A percentile compares a stretch with the other conserved stretches of the same genome.
Evolutionary conservation across 2,113 vertebrate species (phyloP).

Genomic region (Serinus canaria): DNA sequence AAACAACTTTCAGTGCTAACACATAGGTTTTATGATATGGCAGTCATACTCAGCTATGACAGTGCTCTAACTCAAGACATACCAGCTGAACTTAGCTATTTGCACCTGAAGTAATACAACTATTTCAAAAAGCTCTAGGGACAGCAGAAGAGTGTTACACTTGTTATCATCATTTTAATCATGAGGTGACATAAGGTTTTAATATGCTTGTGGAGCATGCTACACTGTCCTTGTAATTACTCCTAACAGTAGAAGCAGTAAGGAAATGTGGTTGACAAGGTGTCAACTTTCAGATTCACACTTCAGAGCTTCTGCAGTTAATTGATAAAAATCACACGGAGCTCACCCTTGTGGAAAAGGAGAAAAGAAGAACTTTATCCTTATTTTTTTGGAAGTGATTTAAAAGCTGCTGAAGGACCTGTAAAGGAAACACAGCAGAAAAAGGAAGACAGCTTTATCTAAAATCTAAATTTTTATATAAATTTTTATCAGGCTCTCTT

Average conservation of each 20-base stretch:
- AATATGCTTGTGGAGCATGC: neutral
- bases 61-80: neutral
- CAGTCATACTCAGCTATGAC: neutral
- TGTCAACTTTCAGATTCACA: neutral
- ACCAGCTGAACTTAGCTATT: neutral
- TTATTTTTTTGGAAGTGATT: slow-evolving; percentile 83
- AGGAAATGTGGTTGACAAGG: neutral
- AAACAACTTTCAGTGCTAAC: neutral
- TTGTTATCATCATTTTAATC: neutral
- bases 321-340: neutral
- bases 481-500: neutral
- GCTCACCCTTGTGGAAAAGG: slow-evolving; percentile 92
- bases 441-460: neutral
- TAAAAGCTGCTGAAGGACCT: slow-evolving; percentile 92
- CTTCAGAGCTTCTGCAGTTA: neutral
- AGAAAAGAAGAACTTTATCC: slow-evolving; percentile 94
- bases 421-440: slow-evolving; percentile 42
- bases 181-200: neutral
- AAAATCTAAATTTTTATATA: neutral
- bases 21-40: neutral
- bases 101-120: neutral
- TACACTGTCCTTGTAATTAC: neutral
- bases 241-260: neutral
- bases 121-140: neutral
- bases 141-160: neutral